These are phyloP conservation scores for Rutilus rutilus DNA, from an alignment of 2,113 vertebrate species.

Conservation along the genomic window DNA sequence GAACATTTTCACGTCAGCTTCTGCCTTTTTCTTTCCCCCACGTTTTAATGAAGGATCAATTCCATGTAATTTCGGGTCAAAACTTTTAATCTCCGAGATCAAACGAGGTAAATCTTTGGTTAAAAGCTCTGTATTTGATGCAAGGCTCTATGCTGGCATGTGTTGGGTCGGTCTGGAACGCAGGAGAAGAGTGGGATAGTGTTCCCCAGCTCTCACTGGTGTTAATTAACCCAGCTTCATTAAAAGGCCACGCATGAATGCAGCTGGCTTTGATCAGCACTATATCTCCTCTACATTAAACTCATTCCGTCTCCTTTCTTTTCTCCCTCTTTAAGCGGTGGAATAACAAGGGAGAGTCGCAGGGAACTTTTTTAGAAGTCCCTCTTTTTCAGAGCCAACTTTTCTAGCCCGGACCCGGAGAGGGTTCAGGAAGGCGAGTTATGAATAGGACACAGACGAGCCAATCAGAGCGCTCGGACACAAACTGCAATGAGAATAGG, in stretches of 20 bases:
- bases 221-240: conserved; percentile 76
- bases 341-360: conserved; percentile 56
- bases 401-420: conserved; percentile 47
- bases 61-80: background rate
- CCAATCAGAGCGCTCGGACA: conserved; percentile 39
- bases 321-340: conserved; percentile 26
- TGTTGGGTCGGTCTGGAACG: background rate
- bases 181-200: conserved; percentile 3
- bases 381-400: conserved; percentile 23
- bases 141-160: background rate
- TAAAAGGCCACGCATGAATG: conserved; percentile 78
- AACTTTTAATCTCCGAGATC: background rate
- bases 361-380: conserved; percentile 59
- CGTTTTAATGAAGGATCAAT: background rate
- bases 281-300: conserved; percentile 59
- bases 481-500: conserved; percentile 19
- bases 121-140: conserved; percentile 5
- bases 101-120: background rate
- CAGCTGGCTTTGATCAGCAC: conserved; percentile 71
- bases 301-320: conserved; percentile 16
- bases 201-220: conserved; percentile 53
- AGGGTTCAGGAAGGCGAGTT: conserved; percentile 35
- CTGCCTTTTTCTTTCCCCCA: background rate
- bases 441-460: conserved; percentile 35
- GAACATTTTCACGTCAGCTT: background rate